Percentiles rank a stretch among this genome's conserved stretches.
These are phyloP conservation scores for Oreocharis arfaki DNA, from an alignment of 2,113 vertebrate genomes.

Conservation along the genomic window DNA sequence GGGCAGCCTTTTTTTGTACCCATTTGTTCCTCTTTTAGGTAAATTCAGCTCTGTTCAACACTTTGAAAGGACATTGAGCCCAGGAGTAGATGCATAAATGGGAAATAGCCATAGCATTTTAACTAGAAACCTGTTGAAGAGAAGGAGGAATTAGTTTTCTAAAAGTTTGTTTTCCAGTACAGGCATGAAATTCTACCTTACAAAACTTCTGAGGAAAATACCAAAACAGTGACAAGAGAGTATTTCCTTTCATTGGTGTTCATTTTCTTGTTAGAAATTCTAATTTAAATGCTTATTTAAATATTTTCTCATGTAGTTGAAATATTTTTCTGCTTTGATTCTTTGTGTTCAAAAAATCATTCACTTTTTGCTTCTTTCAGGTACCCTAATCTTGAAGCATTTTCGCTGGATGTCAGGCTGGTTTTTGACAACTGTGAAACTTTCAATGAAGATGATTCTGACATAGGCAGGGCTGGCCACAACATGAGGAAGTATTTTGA, in stretches of 20 bases:
- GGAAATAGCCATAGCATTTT: neutral
- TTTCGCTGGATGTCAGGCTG: conserved; percentile 95
- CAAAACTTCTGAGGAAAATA: neutral
- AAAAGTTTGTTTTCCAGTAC: neutral
- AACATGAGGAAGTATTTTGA: conserved; percentile 99
- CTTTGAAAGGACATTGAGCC: neutral
- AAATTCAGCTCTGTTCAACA: neutral
- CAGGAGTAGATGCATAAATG: neutral
- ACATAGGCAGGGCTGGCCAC: conserved; percentile 96
- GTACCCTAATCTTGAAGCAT: conserved; percentile 93
- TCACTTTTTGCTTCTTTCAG: conserved; percentile 72
- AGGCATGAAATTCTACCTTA: neutral
- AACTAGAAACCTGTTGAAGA: neutral
- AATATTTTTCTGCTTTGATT: neutral
- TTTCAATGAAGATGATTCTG: conserved; percentile 99
- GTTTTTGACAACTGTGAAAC: conserved; percentile 99
- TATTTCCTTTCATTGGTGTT: neutral
- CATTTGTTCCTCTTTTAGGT: neutral
- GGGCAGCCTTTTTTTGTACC: neutral
- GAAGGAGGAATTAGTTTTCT: neutral
- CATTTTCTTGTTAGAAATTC: neutral
- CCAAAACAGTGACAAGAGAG: neutral
- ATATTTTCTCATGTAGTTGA: neutral
- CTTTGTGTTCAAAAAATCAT: neutral
- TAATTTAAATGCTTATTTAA: neutral